Evolutionary conservation across 2,888 invertebrate genomes (phyloP), one percentile per base, ranked within the genome.

Genomic region (Mallateleia sp.): DNA sequence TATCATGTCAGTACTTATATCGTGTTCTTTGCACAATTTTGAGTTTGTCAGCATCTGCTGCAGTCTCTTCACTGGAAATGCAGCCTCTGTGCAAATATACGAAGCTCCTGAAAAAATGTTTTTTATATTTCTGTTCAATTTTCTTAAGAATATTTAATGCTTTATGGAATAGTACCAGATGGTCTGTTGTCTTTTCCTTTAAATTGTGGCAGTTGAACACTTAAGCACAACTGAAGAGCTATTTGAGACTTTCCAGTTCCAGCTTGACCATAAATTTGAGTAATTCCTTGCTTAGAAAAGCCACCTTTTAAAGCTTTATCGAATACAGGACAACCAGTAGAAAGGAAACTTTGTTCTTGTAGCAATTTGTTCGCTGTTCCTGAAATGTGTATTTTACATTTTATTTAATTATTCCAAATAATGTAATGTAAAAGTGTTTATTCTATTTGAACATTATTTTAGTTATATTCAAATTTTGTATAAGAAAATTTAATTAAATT

Each of bases 161-260:
- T n/a, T n/a, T n/a, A n/a, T n/a, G n/a, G n/a, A n/a, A n/a, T n/a
- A n/a, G n/a, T n/a, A n/a, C n/a, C n/a, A n/a, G n/a, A n/a, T n/a
- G n/a, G n/a, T n/a, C n/a, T n/a, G n/a, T n/a, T n/a, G n/a, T n/a
- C n/a, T n/a, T n/a, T n/a, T n/a, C n/a, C n/a, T n/a, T n/a, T n/a
- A n/a, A n/a, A n/a, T n/a, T n/a, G n/a, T n/a, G n/a, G n/a, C n/a
- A n/a, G n/a, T 32, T 97, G 97, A 84, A 96, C 96, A 81, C 96
- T 96, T 22, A 97, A 95, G 42, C 97, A 96, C 32, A 97, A 94
- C 95, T 98, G 98, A 66, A 98, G 95, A 89, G 97, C 97, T 54
- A 98, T 93, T 94, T 98, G 98, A 0, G 98, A 98, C 95, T 98
- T 98, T 7, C 98, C 98, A 90, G 96, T 96, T 18, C 97, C 97